Evolutionary conservation across 2,888 invertebrate species (phyloP).

Genomic region (Neoscelio sp.): DNA sequence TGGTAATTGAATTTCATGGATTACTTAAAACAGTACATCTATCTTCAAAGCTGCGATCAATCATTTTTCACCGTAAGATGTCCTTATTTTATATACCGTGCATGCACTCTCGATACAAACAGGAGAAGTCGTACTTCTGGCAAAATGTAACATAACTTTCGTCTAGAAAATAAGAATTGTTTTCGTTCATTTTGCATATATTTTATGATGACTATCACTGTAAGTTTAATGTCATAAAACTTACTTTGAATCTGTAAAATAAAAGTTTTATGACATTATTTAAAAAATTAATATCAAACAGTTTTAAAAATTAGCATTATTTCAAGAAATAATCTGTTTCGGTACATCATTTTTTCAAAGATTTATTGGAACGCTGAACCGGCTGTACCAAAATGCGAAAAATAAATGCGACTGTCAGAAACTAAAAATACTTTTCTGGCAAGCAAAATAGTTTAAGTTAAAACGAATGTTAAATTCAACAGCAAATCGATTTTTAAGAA

Average conservation of each 20-base stretch:
- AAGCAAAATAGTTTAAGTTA: slow-evolving; percentile 38
- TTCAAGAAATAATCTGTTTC: no score
- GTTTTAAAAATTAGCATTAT: no score
- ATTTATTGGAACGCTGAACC: slow-evolving; percentile 12
- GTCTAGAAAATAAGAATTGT: background rate
- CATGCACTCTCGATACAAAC: background rate
- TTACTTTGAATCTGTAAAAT: no score
- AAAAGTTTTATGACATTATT: background rate
- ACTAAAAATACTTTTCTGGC: slow-evolving; percentile 29
- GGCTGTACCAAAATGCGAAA: slow-evolving; percentile 17
- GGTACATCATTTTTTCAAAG: slow-evolving; percentile 40
- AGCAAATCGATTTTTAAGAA: slow-evolving; percentile 28
- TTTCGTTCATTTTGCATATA: no score
- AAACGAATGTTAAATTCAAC: slow-evolving; percentile 43
- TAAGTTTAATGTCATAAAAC: no score
- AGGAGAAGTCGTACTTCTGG: background rate
- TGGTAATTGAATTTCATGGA: slow-evolving; percentile 51
- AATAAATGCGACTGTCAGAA: slow-evolving; percentile 36
- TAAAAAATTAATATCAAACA: no score
- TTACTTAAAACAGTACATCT: slow-evolving; percentile 36
- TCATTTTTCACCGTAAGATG: slow-evolving; percentile 24
- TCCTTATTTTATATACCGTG: background rate
- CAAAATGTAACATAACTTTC: background rate
- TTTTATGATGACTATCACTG: no score
- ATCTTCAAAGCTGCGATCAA: slow-evolving; percentile 31